phyloP scores from a whole-genome alignment of 2,113 vertebrate genomes.

The Hemicordylus capensis region DNA sequence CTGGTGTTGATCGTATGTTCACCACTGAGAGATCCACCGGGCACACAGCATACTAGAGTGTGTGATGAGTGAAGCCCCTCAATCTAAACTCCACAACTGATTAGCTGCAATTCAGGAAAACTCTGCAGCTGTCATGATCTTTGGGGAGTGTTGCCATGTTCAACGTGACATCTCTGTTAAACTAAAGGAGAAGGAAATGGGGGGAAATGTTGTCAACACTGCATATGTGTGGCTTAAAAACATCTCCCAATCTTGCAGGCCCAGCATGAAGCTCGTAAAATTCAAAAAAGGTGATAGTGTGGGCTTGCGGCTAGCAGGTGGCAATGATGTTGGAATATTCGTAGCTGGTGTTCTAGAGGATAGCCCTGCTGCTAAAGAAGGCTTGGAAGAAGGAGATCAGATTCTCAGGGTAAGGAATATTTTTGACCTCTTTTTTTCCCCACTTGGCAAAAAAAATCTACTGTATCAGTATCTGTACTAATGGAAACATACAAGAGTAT shows the following conservation, averaged over 20 bases:
- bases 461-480: conserved; percentile 1
- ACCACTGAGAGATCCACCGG: background rate
- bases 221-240: conserved; percentile 24
- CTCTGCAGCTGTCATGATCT: background rate
- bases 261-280: conserved; percentile 99
- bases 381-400: conserved; percentile 97
- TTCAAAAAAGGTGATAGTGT: conserved; percentile 99
- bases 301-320: conserved; percentile 95
- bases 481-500: background rate
- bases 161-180: too few relatives aligned
- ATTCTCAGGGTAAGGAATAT: conserved; percentile 91
- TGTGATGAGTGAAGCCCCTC: too few relatives aligned
- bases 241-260: conserved; percentile 77
- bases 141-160: background rate
- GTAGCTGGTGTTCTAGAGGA: conserved; percentile 97
- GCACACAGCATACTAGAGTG: too few relatives aligned
- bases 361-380: conserved; percentile 97
- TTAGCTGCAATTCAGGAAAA: too few relatives aligned
- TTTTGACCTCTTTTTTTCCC: background rate
- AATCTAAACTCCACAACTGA: too few relatives aligned
- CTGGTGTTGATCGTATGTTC: too few relatives aligned
- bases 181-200: too few relatives aligned
- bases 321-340: conserved; percentile 98
- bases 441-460: background rate
- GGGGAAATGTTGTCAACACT: background rate